Percentiles rank a stretch among this genome's conserved stretches.
Conservation (phyloP, 1,140 invertebrate genomes). For the Hyles euphorbiae region DNA sequence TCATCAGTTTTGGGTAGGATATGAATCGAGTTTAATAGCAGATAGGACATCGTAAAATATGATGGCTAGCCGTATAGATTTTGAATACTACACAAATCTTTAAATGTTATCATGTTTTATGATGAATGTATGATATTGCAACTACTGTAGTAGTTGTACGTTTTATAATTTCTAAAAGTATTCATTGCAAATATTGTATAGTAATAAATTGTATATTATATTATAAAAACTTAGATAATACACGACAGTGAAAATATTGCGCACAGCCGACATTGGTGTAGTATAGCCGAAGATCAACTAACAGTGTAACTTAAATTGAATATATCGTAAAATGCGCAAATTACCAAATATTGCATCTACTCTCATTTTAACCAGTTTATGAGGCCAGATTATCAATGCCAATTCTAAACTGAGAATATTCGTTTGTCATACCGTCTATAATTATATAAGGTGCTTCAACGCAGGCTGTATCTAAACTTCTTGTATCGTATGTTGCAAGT, state of each 20-base stretch:
- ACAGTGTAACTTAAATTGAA: neutral
- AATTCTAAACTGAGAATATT: neutral
- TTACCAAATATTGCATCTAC: slow-evolving; percentile 15
- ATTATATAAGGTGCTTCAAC: slow-evolving; percentile 1
- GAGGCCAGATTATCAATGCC: slow-evolving; percentile 6
- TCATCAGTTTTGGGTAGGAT: neutral
- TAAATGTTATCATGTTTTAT: too few relatives aligned
- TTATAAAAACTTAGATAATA: too few relatives aligned
- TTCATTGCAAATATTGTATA: too few relatives aligned
- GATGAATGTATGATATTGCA: too few relatives aligned
- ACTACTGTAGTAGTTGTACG: too few relatives aligned
- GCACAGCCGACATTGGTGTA: neutral
- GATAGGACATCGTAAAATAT: too few relatives aligned
- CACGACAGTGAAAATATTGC: too few relatives aligned
- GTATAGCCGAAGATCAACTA: neutral
- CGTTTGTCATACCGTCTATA: neutral
- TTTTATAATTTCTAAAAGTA: too few relatives aligned
- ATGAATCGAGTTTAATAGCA: neutral
- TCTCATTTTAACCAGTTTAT: slow-evolving; percentile 50
- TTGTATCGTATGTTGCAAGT: neutral
- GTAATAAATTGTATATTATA: too few relatives aligned
- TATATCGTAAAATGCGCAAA: neutral
- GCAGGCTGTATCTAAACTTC: neutral
- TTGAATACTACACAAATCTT: too few relatives aligned
- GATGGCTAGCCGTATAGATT: too few relatives aligned